These are phyloP conservation scores for Pseudochirops corinnae DNA, from an alignment of 2,797 vertebrate genomes.

Conservation along the genomic window DNA sequence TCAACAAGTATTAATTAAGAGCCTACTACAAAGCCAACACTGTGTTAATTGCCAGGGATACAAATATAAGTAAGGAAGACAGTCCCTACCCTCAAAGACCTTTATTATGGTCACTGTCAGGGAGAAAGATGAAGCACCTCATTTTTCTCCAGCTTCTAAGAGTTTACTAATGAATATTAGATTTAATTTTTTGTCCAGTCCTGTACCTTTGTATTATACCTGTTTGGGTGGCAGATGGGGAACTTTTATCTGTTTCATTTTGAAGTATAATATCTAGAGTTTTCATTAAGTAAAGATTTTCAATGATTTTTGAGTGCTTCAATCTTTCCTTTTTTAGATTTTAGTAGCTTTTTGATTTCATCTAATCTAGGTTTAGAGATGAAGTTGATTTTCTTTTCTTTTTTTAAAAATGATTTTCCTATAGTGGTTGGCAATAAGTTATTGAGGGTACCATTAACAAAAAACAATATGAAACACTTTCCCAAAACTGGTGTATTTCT, in stretches of 20 bases:
- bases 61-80: background rate
- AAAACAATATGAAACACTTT: background rate
- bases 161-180: constrained; percentile 80
- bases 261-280: background rate
- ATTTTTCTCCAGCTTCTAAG: constrained; percentile 81
- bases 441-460: no score
- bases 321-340: background rate
- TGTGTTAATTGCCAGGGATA: background rate
- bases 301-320: background rate
- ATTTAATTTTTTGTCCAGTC: constrained; percentile 75
- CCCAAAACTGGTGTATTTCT: background rate
- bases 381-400: background rate
- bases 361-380: background rate
- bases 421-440: background rate
- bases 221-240: background rate
- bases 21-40: background rate
- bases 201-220: constrained; percentile 67
- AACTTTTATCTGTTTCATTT: background rate
- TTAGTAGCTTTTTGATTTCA: background rate
- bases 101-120: constrained; percentile 88
- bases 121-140: constrained; percentile 88
- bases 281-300: background rate
- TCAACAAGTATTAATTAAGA: background rate
- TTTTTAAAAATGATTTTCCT: background rate
- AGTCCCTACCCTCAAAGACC: background rate